Base-by-base conservation (phyloP, 2,888 invertebrate genomes). In the Drosophila buzzatii region DNA sequence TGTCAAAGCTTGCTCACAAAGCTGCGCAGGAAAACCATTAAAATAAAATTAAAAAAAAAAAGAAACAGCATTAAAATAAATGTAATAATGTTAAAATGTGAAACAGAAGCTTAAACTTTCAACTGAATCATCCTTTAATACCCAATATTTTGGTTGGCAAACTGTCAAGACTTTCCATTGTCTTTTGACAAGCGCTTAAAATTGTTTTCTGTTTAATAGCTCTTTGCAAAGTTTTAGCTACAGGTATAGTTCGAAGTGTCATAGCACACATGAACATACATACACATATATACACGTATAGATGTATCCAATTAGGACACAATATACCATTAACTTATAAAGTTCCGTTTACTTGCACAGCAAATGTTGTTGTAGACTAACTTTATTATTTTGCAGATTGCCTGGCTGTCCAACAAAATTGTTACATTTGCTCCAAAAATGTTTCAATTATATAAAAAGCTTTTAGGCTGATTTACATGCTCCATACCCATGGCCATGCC, bases 361-460 rank as follows among this genome's bases (percentile, higher is more conserved):
- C 2, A 14, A 45, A 45, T 35, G 37, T 2, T 45, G 65, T 23
- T 44, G 51, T 67, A 41, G 12, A 37, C 35, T 65, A 76, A 76
- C 60, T 80, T 76, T 31, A 65, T 80, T 77, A 76, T 71, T 33
- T 31, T 42, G 51, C 44, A 63, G 63, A 76, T 70, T 65, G 79
- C 68, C 33, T 62, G 79, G 64, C 62, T 20, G 45, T 59, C 44
- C 42, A 59, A 56, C 56, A 45, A 75, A 70, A 76, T 64, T 79
- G 71, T 71, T 76, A 58, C 81, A 76, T 78, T 80, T 72, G 42
- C 61, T 72, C 51, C 31, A 70, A 70, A 70, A 88, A 82, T 76
- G 83, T 71, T 82, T 85, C 83, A 82, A 88, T 82, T 82, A 88
- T 85, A 73, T 70, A 80, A 68, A 78, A 78, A 80, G 77, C 77